Evolutionary conservation across 2,113 vertebrate species (phyloP), one percentile per base, ranked within the genome.

Genomic region (Hypocryptadius cinnamomeus): DNA sequence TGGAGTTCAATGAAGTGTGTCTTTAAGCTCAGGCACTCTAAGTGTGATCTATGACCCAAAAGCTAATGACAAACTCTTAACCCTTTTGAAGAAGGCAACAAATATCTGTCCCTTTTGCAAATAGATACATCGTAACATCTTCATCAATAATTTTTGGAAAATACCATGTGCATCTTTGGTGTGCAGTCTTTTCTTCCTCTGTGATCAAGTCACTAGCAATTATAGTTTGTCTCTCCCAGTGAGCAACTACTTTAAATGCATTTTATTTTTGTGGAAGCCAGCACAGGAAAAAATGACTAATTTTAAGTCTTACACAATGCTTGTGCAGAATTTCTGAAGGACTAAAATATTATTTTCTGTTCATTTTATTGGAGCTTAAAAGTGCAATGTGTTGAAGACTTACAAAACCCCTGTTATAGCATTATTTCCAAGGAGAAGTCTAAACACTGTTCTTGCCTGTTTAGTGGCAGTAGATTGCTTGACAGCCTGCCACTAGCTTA

Each of bases 1-100:
- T 96, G 70, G 95, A 93, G 71, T 96, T 98, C 95, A 97, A 79
- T 97, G 97, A 97, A 98, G 96, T 96, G 94, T 97, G 78, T 97
- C 64, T 40, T 97, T 97, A 96, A 97, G 95, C 88, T 96, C 92
- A 87, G 95, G 60, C 74, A 61, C 91, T 96, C 94, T 72, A 87
- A 96, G 57, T 89, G 70, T 96, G 95, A 96, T 95, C 94, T 94
- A 93, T 96, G 94, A 97, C 94, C 95, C 87, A 92, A 93, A 87
- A 96, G 82, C 54, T 96, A 97, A 97, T 95, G 93, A 97, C 89
- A 97, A 96, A 92, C 25, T 22, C 81, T 97, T 97, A 97, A 97
- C 85, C 79, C 88, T 96, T 96, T 94, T 87, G 87, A 93, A 94
- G 81, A 64, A 94, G 33, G 50, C 66, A 87, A 78, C 31, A 51